These are phyloP conservation scores for Tetrax tetrax DNA, from an alignment of 2,113 vertebrate genomes.

Conservation along the genomic window DNA sequence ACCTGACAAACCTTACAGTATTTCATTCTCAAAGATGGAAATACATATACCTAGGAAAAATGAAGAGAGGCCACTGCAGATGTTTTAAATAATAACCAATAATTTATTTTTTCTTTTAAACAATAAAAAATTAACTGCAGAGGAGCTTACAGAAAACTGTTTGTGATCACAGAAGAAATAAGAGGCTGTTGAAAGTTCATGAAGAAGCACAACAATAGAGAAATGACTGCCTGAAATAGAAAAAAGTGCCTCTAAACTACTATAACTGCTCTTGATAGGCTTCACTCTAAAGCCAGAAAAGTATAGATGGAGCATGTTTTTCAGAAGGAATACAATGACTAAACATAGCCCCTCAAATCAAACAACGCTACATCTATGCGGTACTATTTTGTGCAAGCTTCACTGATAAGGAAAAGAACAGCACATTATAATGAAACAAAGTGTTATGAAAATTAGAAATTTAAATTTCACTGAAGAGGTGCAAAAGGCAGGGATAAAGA, in stretches of 20 bases:
- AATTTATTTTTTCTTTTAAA: constrained; percentile 27
- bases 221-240: constrained; percentile 1
- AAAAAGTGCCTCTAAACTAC: neutral
- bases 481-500: neutral
- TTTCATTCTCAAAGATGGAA: neutral
- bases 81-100: constrained; percentile 45
- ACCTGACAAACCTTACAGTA: constrained; percentile 17
- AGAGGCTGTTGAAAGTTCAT: constrained; percentile 16
- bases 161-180: neutral
- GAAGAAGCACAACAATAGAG: neutral
- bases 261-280: neutral
- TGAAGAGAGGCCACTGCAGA: neutral
- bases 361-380: neutral
- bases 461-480: neutral
- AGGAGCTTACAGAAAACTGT: neutral
- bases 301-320: neutral
- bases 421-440: neutral
- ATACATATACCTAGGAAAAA: constrained; percentile 7
- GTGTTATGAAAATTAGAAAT: neutral
- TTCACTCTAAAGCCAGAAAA: neutral
- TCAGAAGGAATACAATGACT: neutral
- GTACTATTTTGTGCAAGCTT: neutral
- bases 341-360: neutral
- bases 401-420: neutral
- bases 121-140: constrained; percentile 35